Conservation (phyloP, 2,113 vertebrate genomes). For the Hippoglossus stenolepis region DNA sequence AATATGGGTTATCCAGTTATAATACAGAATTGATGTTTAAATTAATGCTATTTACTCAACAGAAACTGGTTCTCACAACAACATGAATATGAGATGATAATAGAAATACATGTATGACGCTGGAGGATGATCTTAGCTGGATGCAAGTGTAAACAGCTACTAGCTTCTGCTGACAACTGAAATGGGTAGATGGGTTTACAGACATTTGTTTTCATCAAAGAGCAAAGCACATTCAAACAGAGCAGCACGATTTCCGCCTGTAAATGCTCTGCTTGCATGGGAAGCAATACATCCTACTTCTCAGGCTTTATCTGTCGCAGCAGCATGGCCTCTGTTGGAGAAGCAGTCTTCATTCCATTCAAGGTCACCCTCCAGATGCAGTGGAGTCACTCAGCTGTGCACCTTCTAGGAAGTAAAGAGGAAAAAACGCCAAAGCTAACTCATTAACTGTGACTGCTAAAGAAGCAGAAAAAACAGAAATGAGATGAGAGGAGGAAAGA, state of each 20-base stretch:
- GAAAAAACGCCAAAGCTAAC: constrained; percentile 10
- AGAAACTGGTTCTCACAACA: not conserved
- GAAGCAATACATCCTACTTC: constrained; percentile 30
- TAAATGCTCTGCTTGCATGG: not conserved
- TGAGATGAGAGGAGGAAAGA: constrained; percentile 32
- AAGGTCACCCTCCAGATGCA: constrained; percentile 55
- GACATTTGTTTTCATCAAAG: constrained; percentile 18
- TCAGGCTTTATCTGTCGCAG: constrained; percentile 29
- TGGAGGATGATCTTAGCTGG: not conserved
- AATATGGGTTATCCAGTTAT: too few relatives aligned
- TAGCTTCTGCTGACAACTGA: not conserved
- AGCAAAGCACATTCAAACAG: not conserved
- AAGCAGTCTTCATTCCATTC: constrained; percentile 37
- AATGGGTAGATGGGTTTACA: not conserved
- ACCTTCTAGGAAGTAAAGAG: constrained; percentile 28
- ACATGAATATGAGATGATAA: too few relatives aligned
- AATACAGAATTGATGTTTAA: not conserved
- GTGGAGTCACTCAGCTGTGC: constrained; percentile 41
- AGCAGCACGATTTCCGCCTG: not conserved
- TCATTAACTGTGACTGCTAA: constrained; percentile 34
- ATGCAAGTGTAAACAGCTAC: not conserved
- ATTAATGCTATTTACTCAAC: not conserved
- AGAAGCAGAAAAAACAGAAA: constrained; percentile 31
- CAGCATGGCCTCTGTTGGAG: constrained; percentile 33
- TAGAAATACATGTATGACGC: too few relatives aligned